A percentile compares a stretch with the other conserved stretches of the same genome.
Evolutionary conservation across 2,888 invertebrate genomes (phyloP).

Genomic region (Alloplasta piceator): DNA sequence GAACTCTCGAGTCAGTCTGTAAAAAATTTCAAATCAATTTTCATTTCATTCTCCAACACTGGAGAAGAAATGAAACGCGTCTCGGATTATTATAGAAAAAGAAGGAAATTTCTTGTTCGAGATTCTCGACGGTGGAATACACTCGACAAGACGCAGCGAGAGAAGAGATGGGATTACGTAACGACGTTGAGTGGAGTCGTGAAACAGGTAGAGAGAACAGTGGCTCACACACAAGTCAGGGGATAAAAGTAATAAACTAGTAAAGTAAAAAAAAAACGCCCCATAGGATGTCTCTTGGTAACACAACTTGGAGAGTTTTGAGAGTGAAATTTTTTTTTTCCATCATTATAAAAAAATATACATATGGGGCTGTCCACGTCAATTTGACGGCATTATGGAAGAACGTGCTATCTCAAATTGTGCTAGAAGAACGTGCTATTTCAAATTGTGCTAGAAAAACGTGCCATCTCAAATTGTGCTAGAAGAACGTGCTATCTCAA

Average conservation of each 20-base stretch:
- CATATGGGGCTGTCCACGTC: no score
- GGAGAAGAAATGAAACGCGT: neutral
- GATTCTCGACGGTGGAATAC: neutral
- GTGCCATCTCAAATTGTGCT: no score
- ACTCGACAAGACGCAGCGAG: neutral
- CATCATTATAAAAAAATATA: neutral
- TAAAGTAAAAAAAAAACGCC: neutral
- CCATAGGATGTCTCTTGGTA: neutral
- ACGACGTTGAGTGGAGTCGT: neutral
- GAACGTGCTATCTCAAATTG: no score
- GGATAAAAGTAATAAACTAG: slow-evolving; percentile 30
- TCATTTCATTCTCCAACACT: neutral
- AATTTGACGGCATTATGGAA: no score
- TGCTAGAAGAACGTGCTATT: no score
- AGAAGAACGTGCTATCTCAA: no score
- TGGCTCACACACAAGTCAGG: neutral
- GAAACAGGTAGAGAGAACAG: neutral
- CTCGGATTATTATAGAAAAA: neutral
- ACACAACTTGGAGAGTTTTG: no score
- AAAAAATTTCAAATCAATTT: neutral
- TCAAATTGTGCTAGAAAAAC: no score
- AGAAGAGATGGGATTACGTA: neutral
- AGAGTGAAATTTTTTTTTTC: no score
- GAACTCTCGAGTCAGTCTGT: no score
- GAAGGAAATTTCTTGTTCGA: neutral